Evolutionary conservation across 2,888 invertebrate genomes (phyloP), one percentile per base, ranked within the genome.

Genomic region (Pachliopta kotzebuea): DNA sequence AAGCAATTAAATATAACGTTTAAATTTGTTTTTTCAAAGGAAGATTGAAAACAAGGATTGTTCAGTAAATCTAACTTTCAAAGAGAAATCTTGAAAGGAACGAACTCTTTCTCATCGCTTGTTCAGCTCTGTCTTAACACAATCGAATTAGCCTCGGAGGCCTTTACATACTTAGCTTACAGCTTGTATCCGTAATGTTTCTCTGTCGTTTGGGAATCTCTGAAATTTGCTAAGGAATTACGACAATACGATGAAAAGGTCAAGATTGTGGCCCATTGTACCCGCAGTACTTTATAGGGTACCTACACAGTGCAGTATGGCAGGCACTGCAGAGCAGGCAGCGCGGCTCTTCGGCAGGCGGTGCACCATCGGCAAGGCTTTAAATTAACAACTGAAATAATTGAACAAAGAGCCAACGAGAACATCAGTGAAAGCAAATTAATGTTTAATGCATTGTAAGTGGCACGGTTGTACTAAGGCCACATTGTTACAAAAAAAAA

Each of bases 151-250:
- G 68, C 67, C 65, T 64, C 60, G 56, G 52, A 26, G 26, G 60
- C 56, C 56, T 26, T 56, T 52, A 64, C 56, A 67, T 68, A 67
- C 61, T 61, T 67, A 55, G 31, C 58, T 56, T 60, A 67, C 67
- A 67, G 62, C 62, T 60, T 68, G 68, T 68, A 65, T 66, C 68
- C 68, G 60, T 67, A 68, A 67, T 65, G 68, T 60, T 63, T 65
- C 67, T 63, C 65, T 60, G 68, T 68, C 66, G 65, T 67, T 67
- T 57, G 56, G 65, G 65, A 65, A 65, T 68, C 67, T 62, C 64
- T 62, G n/a, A 64, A 53, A 62, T 56, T 62, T 66, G 57, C 62
- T 62, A 66, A 64, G 55, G 64, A 54, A 65, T 61, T 65, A 62
- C 64, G 59, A 55, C 37, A 62, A 65, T 68, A 56, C 64, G 64